Evolutionary conservation across 1,140 invertebrate genomes (phyloP), one percentile per base, ranked within the genome.

Genomic region (Ceratosolen fusciceps): DNA sequence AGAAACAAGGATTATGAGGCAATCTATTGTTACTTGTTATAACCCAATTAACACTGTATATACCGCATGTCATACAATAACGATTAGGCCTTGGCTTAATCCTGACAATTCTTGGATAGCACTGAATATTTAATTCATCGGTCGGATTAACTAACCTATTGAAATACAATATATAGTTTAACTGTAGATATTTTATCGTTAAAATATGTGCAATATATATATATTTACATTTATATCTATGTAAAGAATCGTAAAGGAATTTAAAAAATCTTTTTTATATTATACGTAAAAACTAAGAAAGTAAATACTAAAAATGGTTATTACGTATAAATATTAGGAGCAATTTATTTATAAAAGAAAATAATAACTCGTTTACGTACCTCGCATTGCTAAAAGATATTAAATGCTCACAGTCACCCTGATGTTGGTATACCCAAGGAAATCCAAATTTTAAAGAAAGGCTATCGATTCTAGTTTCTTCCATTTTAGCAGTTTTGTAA

Each of bases 321-420:
- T n/a, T n/a, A n/a, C n/a, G n/a, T n/a, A n/a, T n/a, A n/a, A n/a
- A n/a, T n/a, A n/a, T n/a, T n/a, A n/a, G n/a, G n/a, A n/a, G n/a
- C n/a, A n/a, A n/a, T n/a, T n/a, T n/a, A n/a, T n/a, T n/a, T n/a
- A n/a, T n/a, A n/a, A n/a, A n/a, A n/a, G n/a, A n/a, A n/a, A n/a
- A n/a, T n/a, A n/a, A n/a, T n/a, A n/a, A n/a, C n/a, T n/a, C n/a
- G n/a, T n/a, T n/a, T 9, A 9, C 5, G 79, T 88, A 92, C 93
- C 92, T 92, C 5, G 93, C 91, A 87, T 96, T 94, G 14, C 93
- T 94, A 82, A 98, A 94, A 1, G 94, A 90, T 83, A 98, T 92
- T 0, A 97, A 84, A 88, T 98, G 97, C 87, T 98, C 96, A 90
- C 97, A 98, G 83, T 94, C 92, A n/a, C 96, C 96, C 87, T 96